A percentile compares a stretch with the other conserved stretches of the same genome.
phyloP scores from a whole-genome alignment of 2,888 invertebrate genomes.

The Plebejus anna region DNA sequence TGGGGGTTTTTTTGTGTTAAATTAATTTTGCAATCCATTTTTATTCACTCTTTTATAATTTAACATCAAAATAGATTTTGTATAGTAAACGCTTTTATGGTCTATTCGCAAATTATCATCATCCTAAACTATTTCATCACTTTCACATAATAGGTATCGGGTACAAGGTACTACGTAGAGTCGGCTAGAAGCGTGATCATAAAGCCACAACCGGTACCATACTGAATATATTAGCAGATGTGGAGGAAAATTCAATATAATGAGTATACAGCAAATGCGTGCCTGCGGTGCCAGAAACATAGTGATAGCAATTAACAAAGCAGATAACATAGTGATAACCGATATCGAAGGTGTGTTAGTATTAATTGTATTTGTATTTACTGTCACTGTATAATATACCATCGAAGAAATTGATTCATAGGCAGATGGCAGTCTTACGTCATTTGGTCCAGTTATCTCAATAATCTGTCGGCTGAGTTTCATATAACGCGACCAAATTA shows the following conservation, averaged over 20 bases:
- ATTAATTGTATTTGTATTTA: not conserved
- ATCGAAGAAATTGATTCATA: no score
- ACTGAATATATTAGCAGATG: not conserved
- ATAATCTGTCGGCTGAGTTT: no score
- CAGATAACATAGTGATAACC: not conserved
- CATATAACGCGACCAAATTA: no score
- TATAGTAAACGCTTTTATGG: not conserved
- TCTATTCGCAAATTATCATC: not conserved
- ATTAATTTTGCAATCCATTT: constrained; percentile 81
- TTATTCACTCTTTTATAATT: not conserved
- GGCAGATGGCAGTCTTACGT: no score
- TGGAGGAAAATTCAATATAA: not conserved
- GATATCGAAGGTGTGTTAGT: not conserved
- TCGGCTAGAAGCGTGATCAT: not conserved
- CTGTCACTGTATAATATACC: not conserved
- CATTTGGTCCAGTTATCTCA: no score
- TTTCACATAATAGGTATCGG: not conserved
- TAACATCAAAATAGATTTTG: not conserved
- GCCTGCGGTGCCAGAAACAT: not conserved
- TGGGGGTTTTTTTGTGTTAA: constrained; percentile 81
- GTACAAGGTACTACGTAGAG: not conserved
- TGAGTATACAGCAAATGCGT: not conserved
- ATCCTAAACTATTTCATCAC: not conserved
- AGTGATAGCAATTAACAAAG: not conserved
- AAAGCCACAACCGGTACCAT: not conserved